Base-by-base conservation (phyloP, 2,113 vertebrate genomes). In the Puntigrus tetrazona region DNA sequence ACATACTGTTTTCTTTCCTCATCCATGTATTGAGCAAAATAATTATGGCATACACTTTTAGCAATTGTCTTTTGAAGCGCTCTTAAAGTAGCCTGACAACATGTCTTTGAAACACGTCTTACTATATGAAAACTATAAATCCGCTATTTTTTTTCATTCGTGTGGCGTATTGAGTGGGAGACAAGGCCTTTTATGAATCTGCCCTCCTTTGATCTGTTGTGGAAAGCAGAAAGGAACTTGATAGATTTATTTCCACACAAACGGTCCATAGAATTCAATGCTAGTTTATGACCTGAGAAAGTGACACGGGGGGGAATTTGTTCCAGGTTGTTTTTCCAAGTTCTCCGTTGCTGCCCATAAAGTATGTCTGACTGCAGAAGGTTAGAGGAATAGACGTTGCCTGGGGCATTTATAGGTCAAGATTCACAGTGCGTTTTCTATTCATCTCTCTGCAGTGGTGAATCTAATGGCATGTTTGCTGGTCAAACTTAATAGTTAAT, bases 351-450 rank as follows among this genome's bases (percentile, higher is more conserved):
- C 76, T 73, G 74, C 41, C 78, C 86, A 89, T 91, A 91, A 92
- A 92, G 31, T 70, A 87, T 69, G 63, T 84, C 79, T 87, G 89
- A 86, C 86, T 76, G 69, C 20, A 81, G 84, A 88, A 29, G 83
- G 86, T 87, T 85, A 85, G 85, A 67, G n/a, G 14, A 84, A 90
- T 87, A 85, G 43, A 89, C 85, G 78, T 85, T 84, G 87, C 63
- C 43, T 4, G 84, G 61, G 84, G 85, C 87, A 45, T 90, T 90
- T 88, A 90, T 91, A 85, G 25, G 85, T 86, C 57, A 27, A 84
- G 86, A 92, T 93, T 92, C 88, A 92, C 55, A 81, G 78, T 73
- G 82, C 75, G 90, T 78, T 86, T 86, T 88, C 86, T 65, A 67
- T 31, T 84, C 76, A 89, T 92, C 84, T 89, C 86, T 90, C 89